Base-by-base conservation (phyloP, 2,888 invertebrate genomes). In the Scelioninae gen. 1 region DNA sequence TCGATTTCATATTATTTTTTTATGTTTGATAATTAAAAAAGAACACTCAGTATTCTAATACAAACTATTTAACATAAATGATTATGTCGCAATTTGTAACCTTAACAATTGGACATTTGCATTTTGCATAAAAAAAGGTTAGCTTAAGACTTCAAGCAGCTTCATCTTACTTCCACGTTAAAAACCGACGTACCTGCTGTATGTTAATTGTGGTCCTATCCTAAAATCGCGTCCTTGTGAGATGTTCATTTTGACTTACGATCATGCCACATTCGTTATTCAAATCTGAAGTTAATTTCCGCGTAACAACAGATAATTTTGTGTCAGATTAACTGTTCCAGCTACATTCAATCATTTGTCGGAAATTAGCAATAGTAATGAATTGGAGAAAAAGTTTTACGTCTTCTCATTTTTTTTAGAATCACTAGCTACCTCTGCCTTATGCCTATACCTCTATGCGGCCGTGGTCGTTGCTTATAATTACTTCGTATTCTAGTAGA, bases 381-480 rank as follows among this genome's bases (percentile, higher is more conserved):
- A 79, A 71, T 63, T 62, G 78, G 65, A 75, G 74, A 78, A 75
- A 49, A 82, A 72, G 69, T 63, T 60, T 63, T 68, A 75, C 62
- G 40, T 75, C 56, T 84, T 69, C 13, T 74, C 32, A 74, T 75
- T 62, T 62, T 82, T 74, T 76, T 74, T 74, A 76, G 62, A 81
- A 66, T 83, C 82, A 87, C 86, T 88, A 87, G 87, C 88, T 89
- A 88, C 86, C 87, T 89, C 83, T 88, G 87, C 87, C 89, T 89
- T 86, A 87, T 85, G 86, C 86, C 88, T 87, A 86, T 89, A 87
- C 85, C 85, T 88, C 83, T 88, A 85, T 88, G 82, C 83, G 85
- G 85, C 82, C 88, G 85, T 86, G 84, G 83, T 89, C 87, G 88
- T 86, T 83, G 87, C 80, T 84, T 72, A 49, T 60, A 68, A 83